These are phyloP conservation scores for Emys orbicularis DNA, from an alignment of 2,797 vertebrate genomes.

Conservation along the genomic window DNA sequence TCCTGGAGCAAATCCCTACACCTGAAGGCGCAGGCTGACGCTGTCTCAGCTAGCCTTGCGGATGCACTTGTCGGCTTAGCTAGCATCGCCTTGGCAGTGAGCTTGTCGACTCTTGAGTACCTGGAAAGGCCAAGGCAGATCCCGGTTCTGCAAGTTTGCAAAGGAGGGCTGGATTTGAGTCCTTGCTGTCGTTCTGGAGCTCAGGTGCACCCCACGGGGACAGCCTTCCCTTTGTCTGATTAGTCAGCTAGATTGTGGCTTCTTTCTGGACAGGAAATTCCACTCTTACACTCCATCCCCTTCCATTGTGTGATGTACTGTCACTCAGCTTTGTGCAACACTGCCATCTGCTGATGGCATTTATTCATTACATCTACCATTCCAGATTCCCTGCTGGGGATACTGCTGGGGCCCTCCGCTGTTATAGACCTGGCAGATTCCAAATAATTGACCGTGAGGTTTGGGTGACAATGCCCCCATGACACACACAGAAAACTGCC, in stretches of 20 bases:
- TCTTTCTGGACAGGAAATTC: background rate
- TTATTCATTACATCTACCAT: background rate
- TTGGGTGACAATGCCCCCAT: too few species aligned
- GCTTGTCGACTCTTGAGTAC: background rate
- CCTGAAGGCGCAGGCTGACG: background rate
- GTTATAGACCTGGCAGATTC: too few species aligned
- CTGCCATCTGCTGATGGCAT: background rate
- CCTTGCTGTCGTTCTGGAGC: background rate
- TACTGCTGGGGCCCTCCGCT: too few species aligned
- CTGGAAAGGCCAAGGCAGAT: background rate
- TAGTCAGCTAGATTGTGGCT: background rate
- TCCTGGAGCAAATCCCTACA: rapidly evolving
- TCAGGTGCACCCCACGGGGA: background rate
- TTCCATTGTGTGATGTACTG: too few species aligned
- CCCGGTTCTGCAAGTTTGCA: rapidly evolving
- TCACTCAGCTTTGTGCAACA: background rate
- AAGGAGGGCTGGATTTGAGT: too few species aligned
- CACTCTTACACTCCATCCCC: background rate
- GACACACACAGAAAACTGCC: too few species aligned
- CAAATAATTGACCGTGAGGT: background rate
- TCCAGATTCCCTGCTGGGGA: background rate
- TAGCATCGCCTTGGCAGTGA: background rate
- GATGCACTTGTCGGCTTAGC: too few species aligned
- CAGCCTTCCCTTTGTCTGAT: background rate
- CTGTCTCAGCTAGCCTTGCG: rapidly evolving